Evolutionary conservation across 2,113 vertebrate genomes (phyloP), one percentile per base, ranked within the genome.

Genomic region (Onychostruthus taczanowskii): DNA sequence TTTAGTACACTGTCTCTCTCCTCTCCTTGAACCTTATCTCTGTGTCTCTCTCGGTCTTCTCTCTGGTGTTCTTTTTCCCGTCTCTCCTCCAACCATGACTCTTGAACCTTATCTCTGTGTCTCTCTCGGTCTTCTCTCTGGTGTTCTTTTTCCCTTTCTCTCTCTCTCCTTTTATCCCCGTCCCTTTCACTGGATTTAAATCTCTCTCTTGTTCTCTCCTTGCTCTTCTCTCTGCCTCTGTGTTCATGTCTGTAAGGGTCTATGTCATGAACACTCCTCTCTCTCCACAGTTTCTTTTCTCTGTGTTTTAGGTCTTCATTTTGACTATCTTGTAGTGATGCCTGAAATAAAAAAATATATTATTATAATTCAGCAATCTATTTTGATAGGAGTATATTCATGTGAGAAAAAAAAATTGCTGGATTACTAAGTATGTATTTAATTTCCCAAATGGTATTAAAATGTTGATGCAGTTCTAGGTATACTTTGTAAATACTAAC

Each of bases 271-370:
- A 69, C 8, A 35, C 89, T 93, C 7, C 46, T 81, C 10, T 97
- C 97, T 89, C 89, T 96, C 24, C 14, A 87, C 31, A 35, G 63
- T 79, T 96, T 97, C 87, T 93, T 97, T 75, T 97, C 98, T 80
- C 84, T 96, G 73, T 94, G 95, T 41, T 95, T 97, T 89, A 76
- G 98, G 8, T 98, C 97, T 68, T 97, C 97, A 89, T 86, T 96
- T 62, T 95, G 83, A 81, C 56, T 75, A 41, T 91, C 96, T 24
- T 88, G 86, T 10, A 87, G 95, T n/a, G 87, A 91, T 30, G 75
- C 85, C 98, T 98, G 52, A 84, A 76, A 67, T 35, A 59, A 91
- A 63, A 13, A 78, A 79, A 50, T 31, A 1, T 21, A 39, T 41
- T 39, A 76, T 72, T 83, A 55, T 43, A 69, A 56, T 82, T 55